Percentiles rank a stretch among this genome's conserved stretches.
phyloP scores from a whole-genome alignment of 2,888 invertebrate species.

The Monoplex corrugatus region DNA sequence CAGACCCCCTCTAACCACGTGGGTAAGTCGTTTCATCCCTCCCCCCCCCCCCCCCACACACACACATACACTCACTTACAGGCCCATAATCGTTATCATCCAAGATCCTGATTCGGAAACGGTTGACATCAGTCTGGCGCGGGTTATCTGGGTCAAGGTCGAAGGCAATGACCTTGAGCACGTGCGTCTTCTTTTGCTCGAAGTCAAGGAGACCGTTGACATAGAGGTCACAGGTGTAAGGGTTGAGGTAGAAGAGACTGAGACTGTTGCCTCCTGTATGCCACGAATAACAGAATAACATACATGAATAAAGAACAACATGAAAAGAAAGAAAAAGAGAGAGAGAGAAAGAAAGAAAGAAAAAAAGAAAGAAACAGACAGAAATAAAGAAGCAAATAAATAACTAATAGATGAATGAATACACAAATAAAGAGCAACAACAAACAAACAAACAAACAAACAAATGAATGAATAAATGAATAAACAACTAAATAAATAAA shows the following conservation, averaged over 20 bases:
- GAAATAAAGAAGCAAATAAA: background rate
- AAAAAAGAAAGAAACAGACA: background rate
- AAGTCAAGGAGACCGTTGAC: constrained; percentile 44
- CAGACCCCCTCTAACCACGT: no score
- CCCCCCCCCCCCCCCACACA: no score
- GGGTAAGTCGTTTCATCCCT: no score
- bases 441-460: background rate
- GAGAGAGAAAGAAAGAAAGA: background rate
- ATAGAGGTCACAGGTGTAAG: constrained; percentile 44
- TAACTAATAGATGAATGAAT: no score
- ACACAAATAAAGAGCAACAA: no score
- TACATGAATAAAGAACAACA: background rate
- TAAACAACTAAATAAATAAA: no score
- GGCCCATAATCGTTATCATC: constrained; percentile 35
- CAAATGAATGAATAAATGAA: background rate
- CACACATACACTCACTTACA: background rate
- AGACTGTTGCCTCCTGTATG: constrained; percentile 21
- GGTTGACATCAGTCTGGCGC: background rate
- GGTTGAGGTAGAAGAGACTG: constrained; percentile 39
- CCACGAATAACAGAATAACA: background rate
- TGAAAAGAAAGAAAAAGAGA: background rate
- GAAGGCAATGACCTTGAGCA: background rate
- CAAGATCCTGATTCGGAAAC: background rate
- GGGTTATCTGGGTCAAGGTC: constrained; percentile 47
- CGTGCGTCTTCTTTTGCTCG: constrained; percentile 24